Conservation (phyloP, 2,113 vertebrate species). For the Semnopithecus entellus region DNA sequence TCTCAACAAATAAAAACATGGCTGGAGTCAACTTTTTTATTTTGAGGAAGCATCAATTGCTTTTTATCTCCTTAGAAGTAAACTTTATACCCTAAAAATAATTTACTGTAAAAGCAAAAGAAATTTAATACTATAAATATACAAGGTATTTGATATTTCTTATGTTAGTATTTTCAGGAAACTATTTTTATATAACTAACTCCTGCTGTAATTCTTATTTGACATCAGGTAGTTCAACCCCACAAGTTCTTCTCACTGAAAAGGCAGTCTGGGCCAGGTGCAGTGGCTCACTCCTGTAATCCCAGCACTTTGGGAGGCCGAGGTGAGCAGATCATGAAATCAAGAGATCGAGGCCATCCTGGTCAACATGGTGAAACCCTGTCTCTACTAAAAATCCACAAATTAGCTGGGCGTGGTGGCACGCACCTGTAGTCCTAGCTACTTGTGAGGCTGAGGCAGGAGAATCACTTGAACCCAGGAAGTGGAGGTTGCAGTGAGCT, state of each 20-base stretch:
- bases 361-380: too few species aligned
- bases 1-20: constrained; percentile 38
- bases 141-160: not conserved
- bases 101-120: constrained; percentile 40
- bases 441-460: too few species aligned
- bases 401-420: too few species aligned
- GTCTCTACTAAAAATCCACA: too few species aligned
- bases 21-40: constrained; percentile 14
- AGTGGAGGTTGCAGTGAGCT: too few species aligned
- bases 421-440: too few species aligned
- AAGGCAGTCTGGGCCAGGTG: too few species aligned
- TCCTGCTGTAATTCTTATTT: not conserved
- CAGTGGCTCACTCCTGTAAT: too few species aligned
- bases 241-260: not conserved
- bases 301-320: too few species aligned
- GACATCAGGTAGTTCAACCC: not conserved
- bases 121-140: constrained; percentile 4
- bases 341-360: too few species aligned
- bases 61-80: constrained; percentile 18
- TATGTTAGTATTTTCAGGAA: not conserved
- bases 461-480: too few species aligned
- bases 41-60: not conserved
- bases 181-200: not conserved
- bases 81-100: not conserved
- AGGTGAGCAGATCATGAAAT: too few species aligned